A percentile compares a stretch with the other conserved stretches of the same genome.
These are phyloP conservation scores for Astreopora myriophthalma DNA, from an alignment of 64 coral and sea anemone species.

Conservation along the genomic window DNA sequence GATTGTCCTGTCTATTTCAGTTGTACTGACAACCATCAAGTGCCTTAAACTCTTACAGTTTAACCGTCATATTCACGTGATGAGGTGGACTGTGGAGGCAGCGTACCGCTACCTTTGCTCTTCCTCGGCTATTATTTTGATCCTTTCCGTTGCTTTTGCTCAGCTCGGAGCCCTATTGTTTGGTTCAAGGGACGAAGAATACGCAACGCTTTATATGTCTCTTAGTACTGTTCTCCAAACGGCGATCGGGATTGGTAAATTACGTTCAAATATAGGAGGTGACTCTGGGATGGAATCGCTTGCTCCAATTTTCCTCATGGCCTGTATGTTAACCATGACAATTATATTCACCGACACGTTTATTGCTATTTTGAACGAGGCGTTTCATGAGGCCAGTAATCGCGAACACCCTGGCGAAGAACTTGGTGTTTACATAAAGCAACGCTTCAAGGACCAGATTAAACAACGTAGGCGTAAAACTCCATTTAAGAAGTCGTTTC, in stretches of 20 bases:
- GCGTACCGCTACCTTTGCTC: slow-evolving; percentile 43
- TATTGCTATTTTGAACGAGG: slow-evolving; percentile 14
- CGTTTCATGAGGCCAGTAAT: neutral
- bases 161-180: slow-evolving; percentile 57
- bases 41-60: slow-evolving; percentile 66
- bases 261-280: neutral
- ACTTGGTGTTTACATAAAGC: neutral
- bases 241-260: slow-evolving; percentile 8
- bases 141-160: slow-evolving; percentile 50
- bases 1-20: slow-evolving; percentile 43
- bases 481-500: neutral
- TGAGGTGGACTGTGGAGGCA: slow-evolving; percentile 56
- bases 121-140: slow-evolving; percentile 22
- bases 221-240: slow-evolving; percentile 37
- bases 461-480: neutral
- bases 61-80: slow-evolving; percentile 49
- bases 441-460: neutral
- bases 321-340: slow-evolving; percentile 2
- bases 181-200: slow-evolving; percentile 55
- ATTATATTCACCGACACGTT: slow-evolving; percentile 8
- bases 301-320: neutral
- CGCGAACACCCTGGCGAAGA: neutral
- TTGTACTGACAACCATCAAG: slow-evolving; percentile 68
- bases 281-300: neutral
- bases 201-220: slow-evolving; percentile 48